phyloP scores from a whole-genome alignment of 2,797 vertebrate genomes.

The Xiphorhynchus erythropygius region DNA sequence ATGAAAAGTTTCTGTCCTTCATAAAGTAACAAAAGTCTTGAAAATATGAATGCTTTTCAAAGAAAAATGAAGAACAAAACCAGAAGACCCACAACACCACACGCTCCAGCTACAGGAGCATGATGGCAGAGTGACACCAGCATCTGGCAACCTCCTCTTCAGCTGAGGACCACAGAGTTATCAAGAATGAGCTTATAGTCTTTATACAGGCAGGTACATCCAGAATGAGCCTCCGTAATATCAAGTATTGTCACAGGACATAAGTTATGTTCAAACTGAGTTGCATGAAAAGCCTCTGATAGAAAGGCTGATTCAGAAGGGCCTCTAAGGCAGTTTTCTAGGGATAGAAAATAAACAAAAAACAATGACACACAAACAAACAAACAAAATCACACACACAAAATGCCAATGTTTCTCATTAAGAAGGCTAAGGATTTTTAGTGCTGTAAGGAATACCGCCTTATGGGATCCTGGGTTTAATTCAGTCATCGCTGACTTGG shows the following conservation, averaged over 20 bases:
- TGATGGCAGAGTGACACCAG: fast-evolving
- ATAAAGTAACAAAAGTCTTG: not conserved
- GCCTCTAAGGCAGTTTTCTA: not conserved
- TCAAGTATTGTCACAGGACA: not conserved
- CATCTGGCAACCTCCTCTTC: not conserved
- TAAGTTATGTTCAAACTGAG: not conserved
- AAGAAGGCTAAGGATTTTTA: not conserved
- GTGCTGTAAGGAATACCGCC: not conserved
- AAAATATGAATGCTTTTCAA: not conserved
- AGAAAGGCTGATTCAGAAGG: not conserved
- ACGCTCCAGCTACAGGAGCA: fast-evolving
- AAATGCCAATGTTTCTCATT: not conserved
- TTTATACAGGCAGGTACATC: not conserved
- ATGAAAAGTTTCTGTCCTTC: not conserved
- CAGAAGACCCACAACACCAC: not conserved
- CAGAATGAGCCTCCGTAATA: not conserved
- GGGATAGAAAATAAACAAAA: not conserved
- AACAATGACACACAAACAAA: not conserved
- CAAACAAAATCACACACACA: not conserved
- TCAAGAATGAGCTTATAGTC: not conserved
- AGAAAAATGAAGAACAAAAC: not conserved
- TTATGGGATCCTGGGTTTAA: not conserved
- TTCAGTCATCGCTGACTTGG: not conserved
- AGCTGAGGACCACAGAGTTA: not conserved
- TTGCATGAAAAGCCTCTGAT: not conserved